phyloP scores from a whole-genome alignment of 2,888 invertebrate genomes.

The Erynnis tages region DNA sequence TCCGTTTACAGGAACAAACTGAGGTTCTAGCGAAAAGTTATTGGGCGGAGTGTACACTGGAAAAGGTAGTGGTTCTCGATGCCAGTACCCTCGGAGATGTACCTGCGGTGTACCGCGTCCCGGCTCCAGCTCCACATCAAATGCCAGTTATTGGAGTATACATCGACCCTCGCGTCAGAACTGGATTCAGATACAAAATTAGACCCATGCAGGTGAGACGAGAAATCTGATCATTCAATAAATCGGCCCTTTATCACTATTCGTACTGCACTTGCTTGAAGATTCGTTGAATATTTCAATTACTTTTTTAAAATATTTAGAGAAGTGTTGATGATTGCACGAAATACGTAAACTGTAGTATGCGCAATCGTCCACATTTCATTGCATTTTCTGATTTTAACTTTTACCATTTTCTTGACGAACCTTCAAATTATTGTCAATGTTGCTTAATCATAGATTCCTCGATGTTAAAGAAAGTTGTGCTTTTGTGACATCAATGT shows the following conservation, averaged over 20 bases:
- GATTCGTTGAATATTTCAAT: slow-evolving; percentile 49
- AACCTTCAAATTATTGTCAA: slow-evolving; percentile 55
- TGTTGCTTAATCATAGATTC: slow-evolving; percentile 69
- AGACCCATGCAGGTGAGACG: slow-evolving; percentile 83
- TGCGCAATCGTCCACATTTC: slow-evolving; percentile 72
- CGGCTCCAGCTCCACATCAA: slow-evolving; percentile 82
- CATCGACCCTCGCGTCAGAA: slow-evolving; percentile 86
- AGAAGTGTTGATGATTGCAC: slow-evolving; percentile 72
- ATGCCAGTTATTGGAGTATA: slow-evolving; percentile 87
- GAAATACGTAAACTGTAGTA: slow-evolving; percentile 31
- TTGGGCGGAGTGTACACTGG: slow-evolving; percentile 53
- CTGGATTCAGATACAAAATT: slow-evolving; percentile 89
- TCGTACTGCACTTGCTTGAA: slow-evolving; percentile 52
- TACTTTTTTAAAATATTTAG: not conserved
- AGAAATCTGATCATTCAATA: slow-evolving; percentile 46
- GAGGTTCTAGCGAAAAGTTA: slow-evolving; percentile 55
- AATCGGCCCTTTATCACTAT: slow-evolving; percentile 39
- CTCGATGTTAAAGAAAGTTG: slow-evolving; percentile 43
- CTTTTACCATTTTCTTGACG: slow-evolving; percentile 33
- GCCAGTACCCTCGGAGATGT: slow-evolving; percentile 84
- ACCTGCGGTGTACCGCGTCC: slow-evolving; percentile 84
- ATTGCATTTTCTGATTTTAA: slow-evolving; percentile 6
- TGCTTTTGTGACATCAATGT: slow-evolving; percentile 67
- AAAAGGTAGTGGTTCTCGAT: slow-evolving; percentile 74
- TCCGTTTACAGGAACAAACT: slow-evolving; percentile 54